These are phyloP conservation scores for Poecilobothrus nobilitatus DNA, from an alignment of 2,888 invertebrate genomes.

Conservation along the genomic window DNA sequence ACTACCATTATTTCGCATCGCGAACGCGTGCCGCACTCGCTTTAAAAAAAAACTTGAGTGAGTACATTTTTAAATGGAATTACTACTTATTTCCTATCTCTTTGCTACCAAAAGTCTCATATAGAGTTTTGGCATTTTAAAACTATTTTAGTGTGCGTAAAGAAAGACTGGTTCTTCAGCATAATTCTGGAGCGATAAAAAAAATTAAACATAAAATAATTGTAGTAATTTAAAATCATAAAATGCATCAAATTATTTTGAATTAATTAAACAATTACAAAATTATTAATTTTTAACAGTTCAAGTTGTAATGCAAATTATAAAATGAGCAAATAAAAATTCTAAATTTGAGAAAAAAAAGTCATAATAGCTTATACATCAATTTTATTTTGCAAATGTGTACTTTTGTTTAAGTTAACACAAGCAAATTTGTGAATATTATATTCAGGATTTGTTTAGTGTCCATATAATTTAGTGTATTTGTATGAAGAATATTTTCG, in stretches of 20 bases:
- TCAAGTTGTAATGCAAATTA: neutral
- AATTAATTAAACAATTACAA: neutral
- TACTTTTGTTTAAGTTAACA: neutral
- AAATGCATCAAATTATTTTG: neutral
- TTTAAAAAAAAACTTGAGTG: too few relatives aligned
- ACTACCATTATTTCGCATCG: too few relatives aligned
- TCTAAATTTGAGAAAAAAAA: neutral
- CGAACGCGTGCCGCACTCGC: too few relatives aligned
- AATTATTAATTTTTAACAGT: neutral
- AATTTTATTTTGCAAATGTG: neutral
- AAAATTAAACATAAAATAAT: neutral
- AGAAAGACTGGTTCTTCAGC: neutral
- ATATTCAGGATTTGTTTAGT: conserved; percentile 3
- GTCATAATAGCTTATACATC: neutral
- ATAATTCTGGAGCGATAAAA: neutral
- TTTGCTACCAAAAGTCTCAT: neutral
- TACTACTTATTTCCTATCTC: neutral
- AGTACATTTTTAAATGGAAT: neutral
- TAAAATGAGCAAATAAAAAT: neutral
- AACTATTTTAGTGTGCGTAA: neutral
- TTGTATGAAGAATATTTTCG: neutral
- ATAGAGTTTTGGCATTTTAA: neutral
- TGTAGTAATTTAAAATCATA: neutral
- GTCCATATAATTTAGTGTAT: neutral
- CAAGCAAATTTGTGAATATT: neutral